Conservation (phyloP, 2,113 vertebrate species). For the Oreotrochilus melanogaster region DNA sequence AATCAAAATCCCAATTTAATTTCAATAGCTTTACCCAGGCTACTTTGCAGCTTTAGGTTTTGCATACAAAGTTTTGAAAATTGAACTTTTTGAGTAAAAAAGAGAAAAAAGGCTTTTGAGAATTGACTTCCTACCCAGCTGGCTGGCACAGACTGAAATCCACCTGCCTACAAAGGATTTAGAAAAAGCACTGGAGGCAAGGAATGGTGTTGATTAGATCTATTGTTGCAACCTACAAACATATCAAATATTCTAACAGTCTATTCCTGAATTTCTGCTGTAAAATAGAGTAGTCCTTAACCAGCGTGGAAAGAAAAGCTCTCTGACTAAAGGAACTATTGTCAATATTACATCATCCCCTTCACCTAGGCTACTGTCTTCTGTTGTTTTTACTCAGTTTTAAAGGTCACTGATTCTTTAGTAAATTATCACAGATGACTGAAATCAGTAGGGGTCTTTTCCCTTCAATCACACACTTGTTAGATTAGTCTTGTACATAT, state of each 20-base stretch:
- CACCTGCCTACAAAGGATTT: neutral
- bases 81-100: neutral
- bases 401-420: neutral
- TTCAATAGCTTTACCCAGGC: neutral
- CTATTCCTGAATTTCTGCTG: neutral
- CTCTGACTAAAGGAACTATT: neutral
- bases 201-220: neutral
- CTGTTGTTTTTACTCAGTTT: neutral
- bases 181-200: neutral
- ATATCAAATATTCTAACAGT: neutral
- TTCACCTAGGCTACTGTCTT: neutral
- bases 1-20: neutral
- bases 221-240: neutral
- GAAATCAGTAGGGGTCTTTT: neutral
- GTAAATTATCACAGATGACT: neutral
- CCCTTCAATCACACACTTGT: neutral
- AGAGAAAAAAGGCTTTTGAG: neutral
- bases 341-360: neutral
- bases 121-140: neutral
- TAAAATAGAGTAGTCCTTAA: neutral
- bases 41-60: neutral
- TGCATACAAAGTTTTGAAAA: neutral
- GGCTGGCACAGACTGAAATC: neutral
- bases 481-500: neutral
- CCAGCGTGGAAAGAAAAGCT: neutral